Percentiles rank a stretch among this genome's conserved stretches.
Conservation (phyloP, 1,140 invertebrate species). For the Vanessa atalanta region DNA sequence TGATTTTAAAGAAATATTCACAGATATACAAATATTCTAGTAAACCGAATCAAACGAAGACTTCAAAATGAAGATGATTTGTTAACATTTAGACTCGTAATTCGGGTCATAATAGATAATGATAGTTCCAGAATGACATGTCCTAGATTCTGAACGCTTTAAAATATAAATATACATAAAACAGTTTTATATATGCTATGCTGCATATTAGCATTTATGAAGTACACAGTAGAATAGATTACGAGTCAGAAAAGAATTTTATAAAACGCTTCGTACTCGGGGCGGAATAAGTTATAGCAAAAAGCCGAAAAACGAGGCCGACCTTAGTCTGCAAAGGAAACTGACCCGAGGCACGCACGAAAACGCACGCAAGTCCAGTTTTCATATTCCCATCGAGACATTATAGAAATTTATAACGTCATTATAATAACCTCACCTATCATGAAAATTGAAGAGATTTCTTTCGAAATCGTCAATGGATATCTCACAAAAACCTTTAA, state of each 20-base stretch:
- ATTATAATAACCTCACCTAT: constrained; percentile 9
- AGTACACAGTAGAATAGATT: constrained; percentile 12
- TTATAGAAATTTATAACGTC: not conserved
- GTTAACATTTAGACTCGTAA: too few species aligned
- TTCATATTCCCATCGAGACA: constrained; percentile 21
- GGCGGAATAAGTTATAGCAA: constrained; percentile 30
- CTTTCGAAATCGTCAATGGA: constrained; percentile 1
- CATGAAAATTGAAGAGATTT: not conserved
- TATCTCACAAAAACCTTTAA: constrained; percentile 5
- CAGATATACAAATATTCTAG: too few species aligned
- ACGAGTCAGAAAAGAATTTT: constrained; percentile 20
- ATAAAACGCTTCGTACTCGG: constrained; percentile 27
- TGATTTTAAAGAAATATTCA: too few species aligned
- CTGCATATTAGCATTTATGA: not conserved
- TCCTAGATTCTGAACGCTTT: too few species aligned
- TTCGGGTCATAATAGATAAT: too few species aligned
- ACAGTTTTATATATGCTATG: too few species aligned
- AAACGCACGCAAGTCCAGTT: constrained; percentile 31
- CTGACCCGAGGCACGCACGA: constrained; percentile 33
- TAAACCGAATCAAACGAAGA: too few species aligned
- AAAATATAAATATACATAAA: too few species aligned
- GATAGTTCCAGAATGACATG: too few species aligned
- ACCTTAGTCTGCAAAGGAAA: constrained; percentile 35
- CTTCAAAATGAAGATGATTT: too few species aligned
- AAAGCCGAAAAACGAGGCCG: constrained; percentile 33